Base-by-base conservation (phyloP, 2,113 vertebrate species). In the Pseudorasbora parva region DNA sequence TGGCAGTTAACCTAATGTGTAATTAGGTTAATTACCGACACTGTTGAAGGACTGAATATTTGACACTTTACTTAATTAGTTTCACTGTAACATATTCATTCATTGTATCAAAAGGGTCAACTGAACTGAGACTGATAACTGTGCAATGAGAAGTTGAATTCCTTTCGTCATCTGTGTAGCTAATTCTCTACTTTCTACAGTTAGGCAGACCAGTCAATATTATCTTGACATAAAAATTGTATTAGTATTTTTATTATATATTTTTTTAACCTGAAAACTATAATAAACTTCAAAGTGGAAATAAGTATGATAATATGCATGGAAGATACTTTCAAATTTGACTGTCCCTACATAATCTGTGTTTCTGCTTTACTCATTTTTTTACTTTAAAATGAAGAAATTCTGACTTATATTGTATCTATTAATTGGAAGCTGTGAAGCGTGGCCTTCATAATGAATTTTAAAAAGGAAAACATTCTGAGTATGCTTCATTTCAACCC, bases 381-480 rank as follows among this genome's bases (percentile, higher is more conserved):
- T 56, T 82, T 64, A 5, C 51, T 86, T 68, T 14, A 72, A 57
- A 56, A 51, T 43, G 17, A 59, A 21, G 4, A 33, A 23, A 62
- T 81, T 23, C 7, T 49, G 47, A 43, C 47, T 66, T 14, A 43
- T 2, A 78, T 66, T 56, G 68, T 71, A 86, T 82, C 41, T 82
- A 45, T 54, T 83, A 83, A 83, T 83, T 57, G 71, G 47, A 56
- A 62, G 30, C 75, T 25, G 45, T 66, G 71, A 79, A 49, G 75
- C 75, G 56, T 21, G n/a, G 9, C 47, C 43, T 82, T 82, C 51
- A 78, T 23, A 69, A 59, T 62, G 37, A 78, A 78, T 78, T 60
- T 4, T 15, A 45, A 78, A 60, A 62, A 10, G n/a, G 37, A 78
- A 78, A 77, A 57, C 17, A 59, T 21, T 4, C 1, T 15, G 7